Base-by-base conservation (phyloP, 2,888 invertebrate genomes). In the Drosophila eohydei region DNA sequence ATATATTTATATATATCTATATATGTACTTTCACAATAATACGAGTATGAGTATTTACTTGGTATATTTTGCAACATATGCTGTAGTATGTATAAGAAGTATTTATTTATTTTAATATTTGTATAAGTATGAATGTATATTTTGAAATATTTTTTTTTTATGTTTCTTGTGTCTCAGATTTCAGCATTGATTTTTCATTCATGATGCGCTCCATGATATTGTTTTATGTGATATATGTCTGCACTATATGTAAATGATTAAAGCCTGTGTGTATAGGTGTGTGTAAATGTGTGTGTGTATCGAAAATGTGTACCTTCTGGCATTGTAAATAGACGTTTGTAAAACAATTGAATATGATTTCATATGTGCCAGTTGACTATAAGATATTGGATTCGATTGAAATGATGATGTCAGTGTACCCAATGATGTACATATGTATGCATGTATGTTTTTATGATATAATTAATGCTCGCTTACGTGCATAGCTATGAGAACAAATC, bases 1-100 rank as follows among this genome's bases (percentile, higher is more conserved):
- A 46, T 50, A 55, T 55, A 46, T 56, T 12, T 70, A 40, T 34
- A 26, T 30, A 16, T 51, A 44, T 65, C 26, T 67, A 59, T 59
- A 43, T 44, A 38, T 77, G 63, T 79, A 81, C 72, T 79, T 83
- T 86, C 78, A 83, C 87, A 83, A 83, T 83, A 83, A 86, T 84
- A 74, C 78, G 82, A 81, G 71, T 83, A 87, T 73, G 50, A 50
- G 50, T 50, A 50, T 74, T 79, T 79, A 67, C 74, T 82, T 75
- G 66, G 68, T 76, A 74, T 82, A 66, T 78, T 83, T 80, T 74
- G 67, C 76, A 83, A 81, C 81, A 74, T 73, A 74, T 54, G 65
- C 58, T 74, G 55, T 55, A 52, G 51, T 63, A 57, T 71, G 64
- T 60, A 67, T 78, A 63, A 59, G 69, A 46, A 51, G 52, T 66